These are phyloP conservation scores for Notothenia rossii DNA, from an alignment of 2,113 vertebrate species.

Conservation along the genomic window DNA sequence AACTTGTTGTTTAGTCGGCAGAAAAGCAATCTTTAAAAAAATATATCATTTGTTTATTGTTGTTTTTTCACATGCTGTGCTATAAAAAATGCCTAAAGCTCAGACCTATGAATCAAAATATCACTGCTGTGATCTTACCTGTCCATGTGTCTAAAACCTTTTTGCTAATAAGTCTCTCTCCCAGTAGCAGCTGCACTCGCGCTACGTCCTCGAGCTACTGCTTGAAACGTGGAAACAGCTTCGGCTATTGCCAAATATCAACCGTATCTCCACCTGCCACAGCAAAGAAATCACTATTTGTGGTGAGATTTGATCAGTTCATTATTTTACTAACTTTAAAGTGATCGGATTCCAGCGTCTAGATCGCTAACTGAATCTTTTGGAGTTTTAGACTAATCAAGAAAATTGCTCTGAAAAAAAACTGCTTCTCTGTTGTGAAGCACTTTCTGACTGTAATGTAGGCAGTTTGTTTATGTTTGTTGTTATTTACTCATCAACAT, in stretches of 20 bases:
- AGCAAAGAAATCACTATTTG: slow-evolving; percentile 95
- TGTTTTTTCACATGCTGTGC: background rate
- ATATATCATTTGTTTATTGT: background rate
- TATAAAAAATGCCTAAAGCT: background rate
- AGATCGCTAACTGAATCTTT: background rate
- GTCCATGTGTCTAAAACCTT: background rate
- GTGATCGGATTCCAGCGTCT: background rate
- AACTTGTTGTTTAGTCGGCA: background rate
- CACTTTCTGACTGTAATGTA: background rate
- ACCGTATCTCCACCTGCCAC: slow-evolving; percentile 90
- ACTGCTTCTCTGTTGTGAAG: background rate
- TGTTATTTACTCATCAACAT: background rate
- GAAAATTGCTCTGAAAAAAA: background rate
- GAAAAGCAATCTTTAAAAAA: background rate
- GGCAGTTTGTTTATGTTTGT: background rate
- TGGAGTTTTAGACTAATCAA: background rate
- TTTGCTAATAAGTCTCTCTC: slow-evolving; percentile 62
- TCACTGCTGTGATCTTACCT: background rate
- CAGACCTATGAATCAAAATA: background rate
- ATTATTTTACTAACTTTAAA: background rate
- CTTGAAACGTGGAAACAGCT: slow-evolving; percentile 90
- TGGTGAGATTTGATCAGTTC: slow-evolving; percentile 78
- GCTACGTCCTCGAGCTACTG: slow-evolving; percentile 93
- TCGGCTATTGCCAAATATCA: slow-evolving; percentile 93
- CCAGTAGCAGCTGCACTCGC: slow-evolving; percentile 94